Percentiles rank a stretch among this genome's conserved stretches.
Conservation (phyloP, 2,113 vertebrate genomes). For the Vidua macroura region DNA sequence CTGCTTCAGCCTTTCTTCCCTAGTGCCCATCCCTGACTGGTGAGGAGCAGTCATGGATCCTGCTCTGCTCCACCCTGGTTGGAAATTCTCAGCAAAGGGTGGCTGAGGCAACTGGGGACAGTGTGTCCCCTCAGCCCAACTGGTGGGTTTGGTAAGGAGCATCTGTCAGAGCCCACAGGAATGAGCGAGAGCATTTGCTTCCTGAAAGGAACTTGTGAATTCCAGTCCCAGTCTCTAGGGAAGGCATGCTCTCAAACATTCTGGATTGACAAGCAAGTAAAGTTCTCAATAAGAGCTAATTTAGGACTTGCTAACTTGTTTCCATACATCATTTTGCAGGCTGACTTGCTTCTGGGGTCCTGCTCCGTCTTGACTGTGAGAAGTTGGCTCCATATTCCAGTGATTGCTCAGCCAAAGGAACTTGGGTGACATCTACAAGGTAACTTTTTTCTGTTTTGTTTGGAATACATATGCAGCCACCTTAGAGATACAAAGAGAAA, state of each 20-base stretch:
- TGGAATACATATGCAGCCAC: background rate
- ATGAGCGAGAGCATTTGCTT: background rate
- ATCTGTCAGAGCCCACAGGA: background rate
- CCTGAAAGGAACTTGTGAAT: background rate
- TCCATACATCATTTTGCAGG: constrained; percentile 2
- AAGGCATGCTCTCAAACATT: rapidly evolving
- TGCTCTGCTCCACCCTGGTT: background rate
- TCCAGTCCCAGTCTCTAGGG: background rate
- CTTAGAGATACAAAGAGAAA: background rate
- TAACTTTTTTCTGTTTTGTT: background rate
- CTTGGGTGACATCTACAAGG: constrained; percentile 27
- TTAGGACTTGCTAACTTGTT: background rate
- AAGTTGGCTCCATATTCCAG: constrained; percentile 2
- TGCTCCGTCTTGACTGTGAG: constrained; percentile 1
- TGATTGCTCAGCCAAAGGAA: constrained; percentile 19
- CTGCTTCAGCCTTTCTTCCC: background rate
- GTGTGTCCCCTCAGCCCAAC: background rate
- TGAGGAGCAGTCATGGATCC: background rate
- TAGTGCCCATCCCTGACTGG: background rate
- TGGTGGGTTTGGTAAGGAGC: background rate
- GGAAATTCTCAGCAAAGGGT: background rate
- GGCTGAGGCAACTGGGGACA: background rate
- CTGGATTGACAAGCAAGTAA: background rate
- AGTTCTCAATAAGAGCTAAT: background rate
- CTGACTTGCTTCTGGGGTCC: constrained; percentile 16